A percentile compares a stretch with the other conserved stretches of the same genome.
phyloP scores from a whole-genome alignment of 2,888 invertebrate species.

The Junonia oenone region DNA sequence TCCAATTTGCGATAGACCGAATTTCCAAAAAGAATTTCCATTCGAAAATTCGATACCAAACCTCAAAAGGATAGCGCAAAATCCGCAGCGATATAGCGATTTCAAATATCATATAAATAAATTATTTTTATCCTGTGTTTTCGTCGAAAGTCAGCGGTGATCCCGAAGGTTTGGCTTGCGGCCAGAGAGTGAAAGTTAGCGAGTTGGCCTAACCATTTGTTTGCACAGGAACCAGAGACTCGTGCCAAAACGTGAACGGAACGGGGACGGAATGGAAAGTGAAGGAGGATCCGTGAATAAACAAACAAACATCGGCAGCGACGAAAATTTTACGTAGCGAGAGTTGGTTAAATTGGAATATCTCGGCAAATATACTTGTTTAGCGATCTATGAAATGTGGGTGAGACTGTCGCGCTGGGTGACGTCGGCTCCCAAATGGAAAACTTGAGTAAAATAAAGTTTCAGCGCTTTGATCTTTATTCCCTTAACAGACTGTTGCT shows the following conservation, averaged over 20 bases:
- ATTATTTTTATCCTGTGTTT: slow-evolving; percentile 62
- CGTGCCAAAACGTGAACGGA: slow-evolving; percentile 49
- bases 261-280: slow-evolving; percentile 56
- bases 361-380: slow-evolving; percentile 33
- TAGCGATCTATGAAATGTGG: slow-evolving; percentile 31
- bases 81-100: slow-evolving; percentile 31
- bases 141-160: slow-evolving; percentile 51
- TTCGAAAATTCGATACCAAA: slow-evolving; percentile 17
- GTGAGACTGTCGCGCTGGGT: slow-evolving; percentile 16
- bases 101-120: slow-evolving; percentile 53
- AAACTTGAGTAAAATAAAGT: background rate
- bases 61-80: slow-evolving; percentile 7
- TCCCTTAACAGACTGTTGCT: background rate
- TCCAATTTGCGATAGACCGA: slow-evolving; percentile 30
- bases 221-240: slow-evolving; percentile 50
- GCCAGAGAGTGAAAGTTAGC: slow-evolving; percentile 72
- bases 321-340: slow-evolving; percentile 46
- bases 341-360: slow-evolving; percentile 34
- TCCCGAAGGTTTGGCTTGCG: slow-evolving; percentile 45
- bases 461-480: background rate
- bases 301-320: slow-evolving; percentile 51
- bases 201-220: slow-evolving; percentile 69
- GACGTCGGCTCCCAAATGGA: background rate
- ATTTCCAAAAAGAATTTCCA: slow-evolving; percentile 29
- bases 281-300: slow-evolving; percentile 43